Evolutionary conservation across 2,797 vertebrate genomes (phyloP), one percentile per base, ranked within the genome.

Genomic region (Epinephelus malabaricus): DNA sequence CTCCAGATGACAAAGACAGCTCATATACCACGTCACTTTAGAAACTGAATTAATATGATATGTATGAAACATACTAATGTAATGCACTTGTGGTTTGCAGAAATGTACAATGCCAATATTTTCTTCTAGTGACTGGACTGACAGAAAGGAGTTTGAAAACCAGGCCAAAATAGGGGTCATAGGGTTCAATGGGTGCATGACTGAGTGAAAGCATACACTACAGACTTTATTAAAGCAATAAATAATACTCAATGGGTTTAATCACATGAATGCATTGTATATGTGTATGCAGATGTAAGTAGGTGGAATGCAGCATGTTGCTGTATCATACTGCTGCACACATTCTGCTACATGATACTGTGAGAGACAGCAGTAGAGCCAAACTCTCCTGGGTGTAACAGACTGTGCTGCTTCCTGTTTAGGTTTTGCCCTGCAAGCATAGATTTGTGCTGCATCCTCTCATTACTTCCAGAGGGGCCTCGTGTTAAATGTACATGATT

Each of bases 301-400:
- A 30, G 30, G 45, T 40, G 23, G 19, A 64, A 58, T 0, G 4
- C 4, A 2, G 10, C 6, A 40, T 10, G 23, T 40, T 47, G 21
- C 25, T 68, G 70, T 51, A 68, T 47, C 55, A 47, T 12, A 40
- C 78, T 82, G 56, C 50, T 34, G 67, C 43, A 34, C 49, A 61
- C 66, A 12, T 27, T 43, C 54, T 74, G 73, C 49, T 54, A 79
- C 51, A 69, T 74, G 74, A 85, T 21, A 71, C 78, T 68, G 49
- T 67, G 45, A 66, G 23, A 51, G 63, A 62, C 30, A 65, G 47
- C 43, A 40, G 25, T 0, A 49, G 30, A 68, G 67, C 17, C 47
- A 49, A 4, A 47, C 17, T 69, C 70, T 59, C 46, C 21, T 5
- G 18, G 51, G 68, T 69, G 72, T 73, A 60, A 64, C 51, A 53